phyloP scores from a whole-genome alignment of 2,888 invertebrate species.

The Orgyia antiqua region DNA sequence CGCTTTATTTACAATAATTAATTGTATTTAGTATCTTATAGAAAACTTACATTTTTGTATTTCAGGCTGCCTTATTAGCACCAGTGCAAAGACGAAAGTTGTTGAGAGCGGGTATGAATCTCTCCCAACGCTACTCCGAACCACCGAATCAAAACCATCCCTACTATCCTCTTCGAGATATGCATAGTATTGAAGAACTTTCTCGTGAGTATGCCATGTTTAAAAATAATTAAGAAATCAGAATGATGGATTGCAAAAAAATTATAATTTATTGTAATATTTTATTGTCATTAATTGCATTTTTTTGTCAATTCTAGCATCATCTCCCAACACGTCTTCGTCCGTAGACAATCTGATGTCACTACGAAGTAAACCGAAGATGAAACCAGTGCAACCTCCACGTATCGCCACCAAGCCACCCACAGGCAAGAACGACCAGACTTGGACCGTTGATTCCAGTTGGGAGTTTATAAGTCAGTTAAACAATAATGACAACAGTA shows the following conservation, averaged over 20 bases:
- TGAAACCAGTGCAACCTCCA: constrained; percentile 86
- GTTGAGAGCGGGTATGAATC: constrained; percentile 55
- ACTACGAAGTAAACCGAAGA: constrained; percentile 77
- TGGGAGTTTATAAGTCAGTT: constrained; percentile 92
- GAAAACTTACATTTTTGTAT: constrained; percentile 6
- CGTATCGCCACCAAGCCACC: constrained; percentile 72
- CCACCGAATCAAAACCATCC: constrained; percentile 75
- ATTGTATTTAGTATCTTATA: neutral
- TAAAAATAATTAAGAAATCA: no score
- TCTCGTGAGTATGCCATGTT: constrained; percentile 52
- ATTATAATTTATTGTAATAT: no score
- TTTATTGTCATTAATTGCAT: no score
- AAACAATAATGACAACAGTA: constrained; percentile 29
- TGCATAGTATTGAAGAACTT: constrained; percentile 75
- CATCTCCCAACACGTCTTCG: constrained; percentile 78
- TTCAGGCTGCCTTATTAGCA: constrained; percentile 56
- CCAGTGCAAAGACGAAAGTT: constrained; percentile 68
- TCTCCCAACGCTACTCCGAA: constrained; percentile 80
- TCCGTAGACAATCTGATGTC: constrained; percentile 83
- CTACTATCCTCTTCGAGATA: constrained; percentile 69
- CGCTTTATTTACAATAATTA: neutral
- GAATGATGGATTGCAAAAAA: no score
- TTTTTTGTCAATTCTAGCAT: constrained; percentile 45
- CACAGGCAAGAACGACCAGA: constrained; percentile 71
- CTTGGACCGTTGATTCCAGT: constrained; percentile 93